Evolutionary conservation across 1,140 invertebrate species (phyloP).

Genomic region (Pseudomyrmex flavicornis): DNA sequence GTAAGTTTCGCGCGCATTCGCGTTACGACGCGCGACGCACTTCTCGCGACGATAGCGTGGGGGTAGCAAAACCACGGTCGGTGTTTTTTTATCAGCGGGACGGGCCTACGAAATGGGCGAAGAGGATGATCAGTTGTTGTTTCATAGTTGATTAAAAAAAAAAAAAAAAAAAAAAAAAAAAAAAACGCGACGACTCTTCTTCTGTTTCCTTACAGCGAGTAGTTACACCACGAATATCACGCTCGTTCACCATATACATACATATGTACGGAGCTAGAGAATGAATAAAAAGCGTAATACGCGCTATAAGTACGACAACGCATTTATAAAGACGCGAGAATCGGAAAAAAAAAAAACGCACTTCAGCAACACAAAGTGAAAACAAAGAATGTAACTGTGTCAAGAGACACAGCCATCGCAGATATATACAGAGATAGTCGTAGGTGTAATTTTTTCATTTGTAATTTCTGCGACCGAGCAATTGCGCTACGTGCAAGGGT

Average conservation of each 20-base stretch:
- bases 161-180: too few relatives aligned
- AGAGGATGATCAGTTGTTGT: too few relatives aligned
- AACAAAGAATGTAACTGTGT: neutral
- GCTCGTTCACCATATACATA: neutral
- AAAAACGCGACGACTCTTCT: neutral
- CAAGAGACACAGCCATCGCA: neutral
- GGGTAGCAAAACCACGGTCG: too few relatives aligned
- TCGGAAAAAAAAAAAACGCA: neutral
- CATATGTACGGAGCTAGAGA: neutral
- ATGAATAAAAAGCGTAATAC: neutral
- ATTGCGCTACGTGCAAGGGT: slow-evolving; percentile 4
- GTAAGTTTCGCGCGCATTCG: too few relatives aligned
- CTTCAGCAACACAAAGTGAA: slow-evolving; percentile 3
- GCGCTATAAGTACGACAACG: neutral
- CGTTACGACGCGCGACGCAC: too few relatives aligned
- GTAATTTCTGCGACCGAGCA: slow-evolving; percentile 22
- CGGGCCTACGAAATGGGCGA: too few relatives aligned
- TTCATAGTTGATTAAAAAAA: too few relatives aligned
- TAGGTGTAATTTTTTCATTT: slow-evolving; percentile 58
- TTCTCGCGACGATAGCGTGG: too few relatives aligned
- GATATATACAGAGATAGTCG: slow-evolving; percentile 13
- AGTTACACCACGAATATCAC: neutral
- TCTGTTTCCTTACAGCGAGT: slow-evolving; percentile 13
- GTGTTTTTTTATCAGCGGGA: too few relatives aligned
- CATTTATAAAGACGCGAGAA: neutral